Percentiles rank a stretch among this genome's conserved stretches.
Conservation (phyloP, 2,113 vertebrate species). For the Tympanuchus pallidicinctus region DNA sequence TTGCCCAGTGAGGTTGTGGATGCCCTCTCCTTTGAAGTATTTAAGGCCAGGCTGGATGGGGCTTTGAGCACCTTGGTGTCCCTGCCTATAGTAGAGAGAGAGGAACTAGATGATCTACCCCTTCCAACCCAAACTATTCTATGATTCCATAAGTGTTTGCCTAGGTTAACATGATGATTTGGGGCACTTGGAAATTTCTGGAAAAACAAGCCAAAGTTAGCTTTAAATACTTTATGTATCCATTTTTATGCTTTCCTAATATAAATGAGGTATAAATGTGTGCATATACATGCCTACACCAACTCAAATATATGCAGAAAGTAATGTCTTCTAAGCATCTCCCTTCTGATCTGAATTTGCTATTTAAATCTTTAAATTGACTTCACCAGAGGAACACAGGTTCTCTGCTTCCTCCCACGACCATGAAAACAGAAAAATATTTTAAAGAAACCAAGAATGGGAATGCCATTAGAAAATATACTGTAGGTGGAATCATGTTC, state of each 20-base stretch:
- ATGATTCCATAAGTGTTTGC: not conserved
- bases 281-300: not conserved
- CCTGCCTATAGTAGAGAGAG: too few species aligned
- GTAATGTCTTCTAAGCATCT: not conserved
- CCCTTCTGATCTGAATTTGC: not conserved
- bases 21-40: too few species aligned
- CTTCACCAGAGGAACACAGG: not conserved
- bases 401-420: constrained; percentile 14
- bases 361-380: constrained; percentile 9
- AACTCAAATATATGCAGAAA: not conserved
- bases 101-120: too few species aligned
- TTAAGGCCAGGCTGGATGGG: too few species aligned
- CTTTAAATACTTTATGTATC: not conserved
- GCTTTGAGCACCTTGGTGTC: too few species aligned
- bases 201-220: not conserved
- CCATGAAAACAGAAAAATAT: constrained; percentile 1
- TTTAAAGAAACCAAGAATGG: not conserved
- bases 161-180: not conserved
- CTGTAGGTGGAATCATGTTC: not conserved
- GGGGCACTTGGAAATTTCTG: not conserved
- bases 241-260: not conserved
- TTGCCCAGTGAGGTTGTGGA: too few species aligned
- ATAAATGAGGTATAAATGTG: not conserved
- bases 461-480: constrained; percentile 20
- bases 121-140: too few species aligned